These are phyloP conservation scores for Spodoptera litura DNA, from an alignment of 1,140 invertebrate species.

Conservation along the genomic window DNA sequence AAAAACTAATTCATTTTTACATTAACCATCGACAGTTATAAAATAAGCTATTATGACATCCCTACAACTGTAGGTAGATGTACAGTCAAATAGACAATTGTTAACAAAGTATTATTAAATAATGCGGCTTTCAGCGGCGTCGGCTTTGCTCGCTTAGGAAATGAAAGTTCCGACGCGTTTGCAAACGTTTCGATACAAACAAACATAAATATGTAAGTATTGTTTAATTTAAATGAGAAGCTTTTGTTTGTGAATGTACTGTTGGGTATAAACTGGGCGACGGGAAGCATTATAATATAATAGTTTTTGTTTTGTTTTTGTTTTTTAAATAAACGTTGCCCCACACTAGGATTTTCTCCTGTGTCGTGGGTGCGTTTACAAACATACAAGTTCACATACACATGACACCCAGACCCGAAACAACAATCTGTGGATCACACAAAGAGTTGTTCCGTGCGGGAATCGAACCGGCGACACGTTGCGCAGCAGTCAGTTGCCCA, in stretches of 20 bases:
- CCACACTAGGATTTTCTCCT: too few relatives aligned
- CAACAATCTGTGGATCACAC: too few relatives aligned
- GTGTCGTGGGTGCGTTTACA: too few relatives aligned
- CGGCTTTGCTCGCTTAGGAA: conserved; percentile 52
- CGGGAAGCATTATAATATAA: background rate
- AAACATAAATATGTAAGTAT: background rate
- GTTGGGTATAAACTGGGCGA: background rate
- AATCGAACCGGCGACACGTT: too few relatives aligned
- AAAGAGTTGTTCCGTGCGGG: too few relatives aligned
- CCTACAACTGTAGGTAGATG: background rate
- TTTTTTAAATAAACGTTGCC: too few relatives aligned
- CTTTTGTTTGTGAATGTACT: conserved; percentile 37
- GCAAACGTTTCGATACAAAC: background rate
- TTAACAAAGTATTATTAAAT: conserved; percentile 49
- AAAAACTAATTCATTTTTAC: background rate
- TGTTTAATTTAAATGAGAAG: conserved; percentile 39
- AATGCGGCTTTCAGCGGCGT: conserved; percentile 47
- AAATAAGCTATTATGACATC: conserved; percentile 5
- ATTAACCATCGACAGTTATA: background rate
- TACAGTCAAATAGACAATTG: conserved; percentile 46
- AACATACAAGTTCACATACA: too few relatives aligned
- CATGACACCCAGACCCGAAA: too few relatives aligned
- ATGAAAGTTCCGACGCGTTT: conserved; percentile 58
- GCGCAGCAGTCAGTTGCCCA: too few relatives aligned
- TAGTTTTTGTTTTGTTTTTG: too few relatives aligned